phyloP scores from a whole-genome alignment of 2,888 invertebrate genomes.

The Autographa gamma region DNA sequence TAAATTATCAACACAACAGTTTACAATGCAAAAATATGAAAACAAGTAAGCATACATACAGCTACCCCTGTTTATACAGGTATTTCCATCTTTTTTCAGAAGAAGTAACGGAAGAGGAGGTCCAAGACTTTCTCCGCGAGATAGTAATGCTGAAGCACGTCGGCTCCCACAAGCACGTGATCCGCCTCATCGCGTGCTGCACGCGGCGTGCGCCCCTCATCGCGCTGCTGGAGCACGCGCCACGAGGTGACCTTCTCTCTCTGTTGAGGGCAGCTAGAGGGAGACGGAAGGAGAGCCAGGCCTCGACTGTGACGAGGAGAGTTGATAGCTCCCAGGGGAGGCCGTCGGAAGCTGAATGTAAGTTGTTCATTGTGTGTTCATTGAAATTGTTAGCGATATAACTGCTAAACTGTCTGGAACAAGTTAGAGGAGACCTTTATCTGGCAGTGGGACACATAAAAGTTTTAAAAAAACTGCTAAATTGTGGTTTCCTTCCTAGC shows the following conservation, averaged over 20 bases:
- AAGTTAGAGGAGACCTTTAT: too few species aligned
- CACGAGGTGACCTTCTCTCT: constrained; percentile 92
- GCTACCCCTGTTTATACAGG: not conserved
- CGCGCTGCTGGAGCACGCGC: constrained; percentile 94
- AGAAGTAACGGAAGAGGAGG: constrained; percentile 88
- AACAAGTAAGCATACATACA: too few species aligned
- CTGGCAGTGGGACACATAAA: too few species aligned
- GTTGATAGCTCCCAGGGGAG: constrained; percentile 71
- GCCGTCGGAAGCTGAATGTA: constrained; percentile 90
- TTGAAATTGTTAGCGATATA: too few species aligned
- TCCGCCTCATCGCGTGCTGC: constrained; percentile 93
- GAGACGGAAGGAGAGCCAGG: constrained; percentile 66
- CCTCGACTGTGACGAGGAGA: constrained; percentile 85
- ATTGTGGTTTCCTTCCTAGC: too few species aligned
- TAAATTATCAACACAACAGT: too few species aligned
- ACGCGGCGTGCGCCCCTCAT: constrained; percentile 91
- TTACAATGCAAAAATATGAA: too few species aligned
- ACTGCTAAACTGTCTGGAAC: too few species aligned
- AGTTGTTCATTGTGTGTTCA: constrained; percentile 64
- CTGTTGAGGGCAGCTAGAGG: constrained; percentile 88
- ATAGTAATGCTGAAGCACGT: constrained; percentile 94
- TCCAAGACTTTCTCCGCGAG: constrained; percentile 93
- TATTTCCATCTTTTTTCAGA: constrained; percentile 75
- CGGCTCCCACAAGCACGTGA: constrained; percentile 93
- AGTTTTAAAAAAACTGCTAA: too few species aligned